Percentiles rank a stretch among this genome's conserved stretches.
Conservation (phyloP, 2,888 invertebrate genomes). For the Poecilus cupreus region DNA sequence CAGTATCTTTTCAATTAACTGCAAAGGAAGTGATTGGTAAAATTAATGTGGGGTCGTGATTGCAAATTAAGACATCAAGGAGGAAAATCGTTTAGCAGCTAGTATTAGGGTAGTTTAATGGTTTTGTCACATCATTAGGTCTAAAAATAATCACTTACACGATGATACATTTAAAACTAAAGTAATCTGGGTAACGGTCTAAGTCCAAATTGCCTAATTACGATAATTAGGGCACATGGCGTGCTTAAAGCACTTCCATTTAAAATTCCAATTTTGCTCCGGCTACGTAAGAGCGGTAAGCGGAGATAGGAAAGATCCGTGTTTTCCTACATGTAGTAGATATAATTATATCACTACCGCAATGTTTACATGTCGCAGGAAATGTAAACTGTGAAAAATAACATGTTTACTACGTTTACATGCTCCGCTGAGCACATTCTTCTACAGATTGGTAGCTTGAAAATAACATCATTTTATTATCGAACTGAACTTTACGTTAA, state of each 20-base stretch:
- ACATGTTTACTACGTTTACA: slow-evolving; percentile 31
- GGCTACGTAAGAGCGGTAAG: neutral
- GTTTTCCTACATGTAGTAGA: neutral
- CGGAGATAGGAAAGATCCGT: neutral
- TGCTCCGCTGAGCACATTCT: neutral
- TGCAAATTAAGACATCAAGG: neutral
- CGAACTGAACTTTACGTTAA: too few species aligned
- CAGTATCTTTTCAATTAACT: neutral
- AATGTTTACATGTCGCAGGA: neutral
- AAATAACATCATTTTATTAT: too few species aligned
- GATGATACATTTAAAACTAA: slow-evolving; percentile 37
- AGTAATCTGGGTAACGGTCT: slow-evolving; percentile 8
- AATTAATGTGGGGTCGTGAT: slow-evolving; percentile 13
- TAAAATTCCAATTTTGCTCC: slow-evolving; percentile 37
- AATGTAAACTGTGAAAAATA: slow-evolving; percentile 30
- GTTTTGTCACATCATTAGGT: slow-evolving; percentile 36
- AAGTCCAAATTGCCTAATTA: slow-evolving; percentile 34
- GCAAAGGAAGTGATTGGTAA: slow-evolving; percentile 2
- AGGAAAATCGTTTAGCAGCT: slow-evolving; percentile 12
- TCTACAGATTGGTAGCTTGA: neutral
- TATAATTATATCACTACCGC: slow-evolving; percentile 19
- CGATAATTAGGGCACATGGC: slow-evolving; percentile 34
- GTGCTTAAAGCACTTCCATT: slow-evolving; percentile 35
- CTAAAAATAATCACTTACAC: slow-evolving; percentile 37
- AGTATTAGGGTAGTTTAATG: slow-evolving; percentile 16